phyloP scores from a whole-genome alignment of 2,888 invertebrate species.

The Danaus chrysippus region DNA sequence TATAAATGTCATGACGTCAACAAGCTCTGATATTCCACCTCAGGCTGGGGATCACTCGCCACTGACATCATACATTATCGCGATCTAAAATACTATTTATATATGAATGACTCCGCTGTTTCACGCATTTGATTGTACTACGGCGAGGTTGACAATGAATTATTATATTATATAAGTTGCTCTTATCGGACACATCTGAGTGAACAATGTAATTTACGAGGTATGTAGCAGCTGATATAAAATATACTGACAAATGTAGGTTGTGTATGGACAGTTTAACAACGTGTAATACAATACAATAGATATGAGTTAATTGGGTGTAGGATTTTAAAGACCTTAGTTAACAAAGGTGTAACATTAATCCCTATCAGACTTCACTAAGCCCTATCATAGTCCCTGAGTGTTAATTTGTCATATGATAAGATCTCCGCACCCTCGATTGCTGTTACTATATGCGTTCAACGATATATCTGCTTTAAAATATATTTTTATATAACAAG shows the following conservation, averaged over 20 bases:
- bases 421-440: constrained; percentile 18
- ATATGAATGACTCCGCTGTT: constrained; percentile 1
- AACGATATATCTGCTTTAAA: background rate
- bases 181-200: background rate
- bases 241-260: too few species aligned
- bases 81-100: constrained; percentile 3
- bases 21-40: too few species aligned
- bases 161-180: background rate
- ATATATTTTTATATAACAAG: too few species aligned
- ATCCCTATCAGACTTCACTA: background rate
- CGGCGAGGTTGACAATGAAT: background rate
- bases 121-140: background rate
- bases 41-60: too few species aligned
- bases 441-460: background rate
- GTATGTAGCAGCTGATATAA: too few species aligned
- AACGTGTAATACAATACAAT: background rate
- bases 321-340: background rate
- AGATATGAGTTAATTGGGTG: background rate
- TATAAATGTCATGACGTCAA: too few species aligned
- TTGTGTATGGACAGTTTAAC: too few species aligned
- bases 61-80: background rate
- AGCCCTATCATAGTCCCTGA: constrained; percentile 9
- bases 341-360: background rate
- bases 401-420: constrained; percentile 29
- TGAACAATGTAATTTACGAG: too few species aligned